Evolutionary conservation across 2,113 vertebrate genomes (phyloP).

Genomic region (Sarotherodon lohbergeri): DNA sequence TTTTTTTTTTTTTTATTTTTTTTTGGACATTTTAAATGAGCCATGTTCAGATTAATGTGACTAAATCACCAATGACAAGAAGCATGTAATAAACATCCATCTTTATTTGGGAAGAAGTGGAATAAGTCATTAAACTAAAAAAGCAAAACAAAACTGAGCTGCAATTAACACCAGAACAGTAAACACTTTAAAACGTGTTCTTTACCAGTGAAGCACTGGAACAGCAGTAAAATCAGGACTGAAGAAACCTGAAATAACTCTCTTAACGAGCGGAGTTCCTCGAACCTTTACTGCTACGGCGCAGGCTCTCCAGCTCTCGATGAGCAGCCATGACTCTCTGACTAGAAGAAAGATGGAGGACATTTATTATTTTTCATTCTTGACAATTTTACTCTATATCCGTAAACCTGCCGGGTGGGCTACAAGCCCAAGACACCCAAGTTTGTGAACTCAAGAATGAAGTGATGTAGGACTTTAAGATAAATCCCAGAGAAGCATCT

Average conservation of each 20-base stretch:
- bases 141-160: neutral
- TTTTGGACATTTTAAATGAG: neutral
- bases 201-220: neutral
- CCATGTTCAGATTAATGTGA: neutral
- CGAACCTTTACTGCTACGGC: conserved; percentile 34
- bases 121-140: neutral
- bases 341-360: conserved; percentile 28
- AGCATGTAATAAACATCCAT: neutral
- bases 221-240: neutral
- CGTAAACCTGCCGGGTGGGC: neutral
- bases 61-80: neutral
- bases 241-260: neutral
- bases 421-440: neutral
- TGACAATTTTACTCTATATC: neutral
- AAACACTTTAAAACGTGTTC: neutral
- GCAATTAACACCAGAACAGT: neutral
- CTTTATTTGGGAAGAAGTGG: conserved; percentile 2
- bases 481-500: neutral
- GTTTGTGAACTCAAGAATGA: neutral
- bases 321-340: conserved; percentile 65
- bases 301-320: conserved; percentile 57
- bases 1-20: neutral
- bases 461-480: neutral
- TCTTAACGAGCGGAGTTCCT: conserved; percentile 3
- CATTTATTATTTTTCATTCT: neutral